Percentiles rank a stretch among this genome's conserved stretches.
These are phyloP conservation scores for Amphimedon queenslandica DNA, from an alignment of 37 sponge, comb jelly and placozoan genomes.

Conservation along the genomic window DNA sequence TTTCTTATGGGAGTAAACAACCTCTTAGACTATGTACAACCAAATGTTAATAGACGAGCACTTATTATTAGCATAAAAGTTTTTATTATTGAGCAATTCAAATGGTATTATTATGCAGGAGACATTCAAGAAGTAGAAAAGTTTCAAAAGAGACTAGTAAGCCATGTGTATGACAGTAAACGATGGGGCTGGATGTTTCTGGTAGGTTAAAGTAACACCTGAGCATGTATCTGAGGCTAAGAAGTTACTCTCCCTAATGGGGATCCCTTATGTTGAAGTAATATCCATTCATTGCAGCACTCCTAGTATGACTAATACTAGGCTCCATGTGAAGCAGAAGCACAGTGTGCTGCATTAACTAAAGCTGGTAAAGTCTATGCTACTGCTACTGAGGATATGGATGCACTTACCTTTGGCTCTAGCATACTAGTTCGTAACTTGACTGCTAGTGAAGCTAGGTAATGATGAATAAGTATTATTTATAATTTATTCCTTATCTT, in stretches of 20 bases:
- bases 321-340: conserved; percentile 99
- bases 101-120: conserved; percentile 54
- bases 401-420: conserved; percentile 94
- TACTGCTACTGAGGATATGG: conserved; percentile 99
- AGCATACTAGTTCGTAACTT: conserved; percentile 79
- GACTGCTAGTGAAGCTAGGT: conserved; percentile 96
- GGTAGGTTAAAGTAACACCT: conserved; percentile 86
- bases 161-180: conserved; percentile 1
- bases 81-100: too few relatives aligned
- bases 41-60: background rate
- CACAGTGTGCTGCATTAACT: conserved; percentile 96
- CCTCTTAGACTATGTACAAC: too few relatives aligned
- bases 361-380: conserved; percentile 88
- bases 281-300: background rate
- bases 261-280: conserved; percentile 85
- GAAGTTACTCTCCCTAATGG: conserved; percentile 88
- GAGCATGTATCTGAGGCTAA: conserved; percentile 92
- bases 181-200: background rate
- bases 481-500: too few relatives aligned
- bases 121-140: conserved; percentile 85
- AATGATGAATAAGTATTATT: background rate
- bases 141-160: conserved; percentile 83
- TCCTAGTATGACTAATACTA: too few relatives aligned
- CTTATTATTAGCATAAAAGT: background rate
- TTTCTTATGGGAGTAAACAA: too few relatives aligned